Conservation (phyloP, 2,888 invertebrate species). For the Cryptus viduatorius region DNA sequence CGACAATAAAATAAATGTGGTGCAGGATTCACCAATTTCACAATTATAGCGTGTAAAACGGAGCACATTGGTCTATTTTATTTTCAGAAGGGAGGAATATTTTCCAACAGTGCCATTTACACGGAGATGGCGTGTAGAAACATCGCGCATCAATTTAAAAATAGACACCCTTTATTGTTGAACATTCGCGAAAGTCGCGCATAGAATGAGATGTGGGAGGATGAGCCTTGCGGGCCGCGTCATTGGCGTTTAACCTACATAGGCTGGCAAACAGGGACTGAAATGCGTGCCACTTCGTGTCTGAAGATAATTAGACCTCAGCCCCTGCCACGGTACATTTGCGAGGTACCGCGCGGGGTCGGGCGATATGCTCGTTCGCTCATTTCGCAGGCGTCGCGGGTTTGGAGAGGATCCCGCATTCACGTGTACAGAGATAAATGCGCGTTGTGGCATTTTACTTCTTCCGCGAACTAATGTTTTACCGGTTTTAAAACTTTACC, state of each 20-base stretch:
- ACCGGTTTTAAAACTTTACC: conserved; percentile 19
- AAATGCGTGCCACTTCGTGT: conserved; percentile 68
- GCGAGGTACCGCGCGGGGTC: conserved; percentile 11
- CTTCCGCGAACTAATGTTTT: background rate
- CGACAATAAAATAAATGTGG: too few species aligned
- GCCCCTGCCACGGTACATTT: conserved; percentile 19
- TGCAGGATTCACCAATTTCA: background rate
- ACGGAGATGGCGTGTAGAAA: conserved; percentile 26
- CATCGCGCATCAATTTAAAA: conserved; percentile 22
- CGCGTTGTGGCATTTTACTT: background rate
- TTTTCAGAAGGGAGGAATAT: background rate
- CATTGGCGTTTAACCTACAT: conserved; percentile 74
- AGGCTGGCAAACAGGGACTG: conserved; percentile 45
- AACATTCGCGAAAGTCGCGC: conserved; percentile 2
- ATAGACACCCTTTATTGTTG: conserved; percentile 36
- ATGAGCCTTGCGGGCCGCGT: conserved; percentile 60
- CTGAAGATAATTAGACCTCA: conserved; percentile 73
- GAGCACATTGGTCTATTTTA: background rate
- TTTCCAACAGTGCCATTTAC: conserved; percentile 24
- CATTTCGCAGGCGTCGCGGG: conserved; percentile 50
- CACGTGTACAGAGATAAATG: background rate
- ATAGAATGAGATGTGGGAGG: conserved; percentile 15
- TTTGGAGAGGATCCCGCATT: conserved; percentile 24
- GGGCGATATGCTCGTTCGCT: conserved; percentile 48
- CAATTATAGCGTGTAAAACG: background rate